Conservation (phyloP, 2,888 invertebrate genomes). For the Eristalis intricaria region DNA sequence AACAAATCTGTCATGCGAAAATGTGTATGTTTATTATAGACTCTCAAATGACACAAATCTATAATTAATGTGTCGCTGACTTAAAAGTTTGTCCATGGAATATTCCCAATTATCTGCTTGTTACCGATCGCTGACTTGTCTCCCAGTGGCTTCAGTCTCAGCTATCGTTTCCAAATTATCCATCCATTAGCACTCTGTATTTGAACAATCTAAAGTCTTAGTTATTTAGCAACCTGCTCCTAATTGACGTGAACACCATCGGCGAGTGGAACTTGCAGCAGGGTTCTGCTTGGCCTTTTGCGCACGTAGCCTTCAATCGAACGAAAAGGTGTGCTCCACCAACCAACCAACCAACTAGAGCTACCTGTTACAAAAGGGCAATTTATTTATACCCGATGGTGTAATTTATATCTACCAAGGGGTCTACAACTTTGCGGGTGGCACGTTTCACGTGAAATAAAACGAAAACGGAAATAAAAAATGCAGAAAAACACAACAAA, state of each 20-base stretch:
- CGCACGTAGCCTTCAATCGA: neutral
- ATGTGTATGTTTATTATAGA: no score
- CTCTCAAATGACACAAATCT: no score
- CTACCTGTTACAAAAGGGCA: slow-evolving; percentile 60
- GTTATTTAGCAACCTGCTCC: neutral
- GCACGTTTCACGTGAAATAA: neutral
- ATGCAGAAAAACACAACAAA: neutral
- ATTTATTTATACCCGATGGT: slow-evolving; percentile 43
- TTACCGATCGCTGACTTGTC: neutral
- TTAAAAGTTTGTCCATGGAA: neutral
- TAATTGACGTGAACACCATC: neutral
- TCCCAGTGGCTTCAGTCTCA: neutral
- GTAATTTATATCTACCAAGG: slow-evolving; percentile 49
- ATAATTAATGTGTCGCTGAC: neutral
- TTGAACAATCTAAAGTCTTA: neutral
- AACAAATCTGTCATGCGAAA: no score
- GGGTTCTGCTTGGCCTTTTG: neutral
- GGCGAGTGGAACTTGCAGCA: neutral
- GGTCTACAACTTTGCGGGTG: slow-evolving; percentile 39
- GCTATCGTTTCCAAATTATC: neutral
- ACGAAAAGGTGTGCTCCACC: neutral
- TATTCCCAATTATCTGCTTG: neutral
- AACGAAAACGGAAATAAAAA: neutral
- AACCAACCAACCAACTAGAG: slow-evolving; percentile 1
- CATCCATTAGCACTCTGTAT: neutral